phyloP scores from a whole-genome alignment of 2,113 vertebrate species.

The Notechis scutatus region DNA sequence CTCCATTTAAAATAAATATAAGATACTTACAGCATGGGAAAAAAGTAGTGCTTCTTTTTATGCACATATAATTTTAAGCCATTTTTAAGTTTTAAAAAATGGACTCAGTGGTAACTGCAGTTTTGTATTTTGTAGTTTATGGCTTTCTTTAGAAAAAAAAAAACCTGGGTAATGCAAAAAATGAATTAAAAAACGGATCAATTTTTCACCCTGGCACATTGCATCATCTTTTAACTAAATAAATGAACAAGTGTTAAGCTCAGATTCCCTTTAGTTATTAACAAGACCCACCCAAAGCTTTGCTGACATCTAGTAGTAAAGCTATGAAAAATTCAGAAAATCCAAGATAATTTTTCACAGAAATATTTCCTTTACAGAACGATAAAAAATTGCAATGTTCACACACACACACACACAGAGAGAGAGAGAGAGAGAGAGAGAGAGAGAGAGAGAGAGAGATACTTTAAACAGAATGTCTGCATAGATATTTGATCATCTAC shows the following conservation, averaged over 20 bases:
- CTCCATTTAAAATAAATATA: conserved; percentile 17
- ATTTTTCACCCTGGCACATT: neutral
- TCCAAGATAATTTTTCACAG: neutral
- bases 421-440: too few species aligned
- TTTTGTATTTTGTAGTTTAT: neutral
- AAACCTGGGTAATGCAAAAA: neutral
- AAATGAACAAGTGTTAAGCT: neutral
- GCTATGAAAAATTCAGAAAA: neutral
- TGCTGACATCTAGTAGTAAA: neutral
- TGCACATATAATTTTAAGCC: neutral
- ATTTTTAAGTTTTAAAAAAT: neutral
- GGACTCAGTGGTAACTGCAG: neutral
- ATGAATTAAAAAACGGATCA: neutral
- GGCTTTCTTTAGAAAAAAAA: neutral
- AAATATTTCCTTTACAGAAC: neutral
- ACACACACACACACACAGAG: neutral
- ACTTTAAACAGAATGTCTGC: neutral
- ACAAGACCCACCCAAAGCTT: neutral
- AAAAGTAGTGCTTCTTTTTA: neutral
- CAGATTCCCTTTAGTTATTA: neutral
- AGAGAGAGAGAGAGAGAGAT: neutral
- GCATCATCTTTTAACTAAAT: neutral
- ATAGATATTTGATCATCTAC: conserved; percentile 17
- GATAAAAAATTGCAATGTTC: neutral
- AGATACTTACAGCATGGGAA: neutral